Base-by-base conservation (phyloP, 2,888 invertebrate species). In the Hemistola chrysoprasaria region DNA sequence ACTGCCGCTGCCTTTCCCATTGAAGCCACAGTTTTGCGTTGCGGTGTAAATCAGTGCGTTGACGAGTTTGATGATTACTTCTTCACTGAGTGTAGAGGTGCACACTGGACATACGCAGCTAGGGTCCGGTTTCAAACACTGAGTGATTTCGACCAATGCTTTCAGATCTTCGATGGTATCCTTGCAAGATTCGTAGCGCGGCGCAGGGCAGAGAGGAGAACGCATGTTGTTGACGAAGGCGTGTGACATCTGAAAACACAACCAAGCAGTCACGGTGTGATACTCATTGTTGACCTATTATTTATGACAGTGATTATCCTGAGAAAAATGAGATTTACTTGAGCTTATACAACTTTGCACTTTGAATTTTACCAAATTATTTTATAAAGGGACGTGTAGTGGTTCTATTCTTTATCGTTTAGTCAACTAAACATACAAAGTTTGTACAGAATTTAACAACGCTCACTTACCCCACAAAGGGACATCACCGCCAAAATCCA, bases 21-120 rank as follows among this genome's bases (percentile, higher is more conserved):
- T 53, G 35, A 51, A 45, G 6, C 53, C 56, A 37, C 67, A 62
- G 45, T 59, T 64, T 27, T 71, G 69, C 1, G 76, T 71, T 6
- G 76, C 67, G 1, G 71, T 74, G 16, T 65, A 70, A 9, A 84
- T 68, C 10, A 84, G 51, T 5, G 82, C 84, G 35, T 82, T 79
- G 6, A 83, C 68, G 21, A 84, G 56, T 44, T 77, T 81, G 50
- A 74, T 59, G 5, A 84, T 77, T 8, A 84, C 64, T 37, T 75
- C 76, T 42, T 82, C 80, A 16, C 72, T 70, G 6, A 71, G 52
- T 3, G 56, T 47, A 10, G 36, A 40, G 22, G 47, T 49, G 5
- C 35, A 40, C 6, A 30, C 44, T 2, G 25, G 30, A 27, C 32
- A 35, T 28, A 32, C 35, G 28, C 11, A 27, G 6, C 37, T 8